Evolutionary conservation across 2,797 vertebrate species (phyloP).

Genomic region (Taenioides sp.): DNA sequence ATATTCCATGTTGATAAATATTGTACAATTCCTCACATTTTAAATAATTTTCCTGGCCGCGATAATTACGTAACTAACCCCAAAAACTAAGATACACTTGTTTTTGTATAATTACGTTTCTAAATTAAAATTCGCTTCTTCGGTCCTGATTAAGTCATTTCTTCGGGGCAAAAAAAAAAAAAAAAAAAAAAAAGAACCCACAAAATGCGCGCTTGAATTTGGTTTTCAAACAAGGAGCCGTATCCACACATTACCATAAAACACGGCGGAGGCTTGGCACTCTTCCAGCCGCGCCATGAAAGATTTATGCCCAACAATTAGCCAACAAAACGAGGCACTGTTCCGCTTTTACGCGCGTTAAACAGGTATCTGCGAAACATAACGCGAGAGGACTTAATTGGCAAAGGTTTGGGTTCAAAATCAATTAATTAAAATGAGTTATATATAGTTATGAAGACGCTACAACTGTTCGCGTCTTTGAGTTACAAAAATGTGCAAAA

Average conservation of each 20-base stretch:
- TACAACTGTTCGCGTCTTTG: background rate
- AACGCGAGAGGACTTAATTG: background rate
- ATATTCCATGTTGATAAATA: background rate
- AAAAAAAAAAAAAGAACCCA: background rate
- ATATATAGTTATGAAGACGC: background rate
- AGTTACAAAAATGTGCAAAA: too few relatives aligned
- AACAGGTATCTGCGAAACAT: background rate
- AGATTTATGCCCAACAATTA: constrained; percentile 7
- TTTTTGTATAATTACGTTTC: background rate
- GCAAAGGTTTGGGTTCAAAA: background rate
- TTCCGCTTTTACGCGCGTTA: constrained; percentile 4
- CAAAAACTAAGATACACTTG: background rate
- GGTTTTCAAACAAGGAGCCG: constrained; percentile 1
- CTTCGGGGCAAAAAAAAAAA: constrained; percentile 4
- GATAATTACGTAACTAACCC: background rate
- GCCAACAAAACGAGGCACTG: background rate
- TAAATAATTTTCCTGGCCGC: background rate
- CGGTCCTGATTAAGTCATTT: constrained; percentile 5
- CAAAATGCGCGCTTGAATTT: constrained; percentile 1
- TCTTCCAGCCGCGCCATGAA: constrained; percentile 5
- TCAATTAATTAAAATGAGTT: background rate
- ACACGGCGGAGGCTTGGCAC: constrained; percentile 3
- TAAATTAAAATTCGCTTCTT: constrained; percentile 1
- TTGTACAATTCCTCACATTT: background rate
- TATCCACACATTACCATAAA: constrained; percentile 1